Percentiles rank a stretch among this genome's conserved stretches.
Conservation (phyloP, 2,888 invertebrate genomes). For the Aleiodes alternator region DNA sequence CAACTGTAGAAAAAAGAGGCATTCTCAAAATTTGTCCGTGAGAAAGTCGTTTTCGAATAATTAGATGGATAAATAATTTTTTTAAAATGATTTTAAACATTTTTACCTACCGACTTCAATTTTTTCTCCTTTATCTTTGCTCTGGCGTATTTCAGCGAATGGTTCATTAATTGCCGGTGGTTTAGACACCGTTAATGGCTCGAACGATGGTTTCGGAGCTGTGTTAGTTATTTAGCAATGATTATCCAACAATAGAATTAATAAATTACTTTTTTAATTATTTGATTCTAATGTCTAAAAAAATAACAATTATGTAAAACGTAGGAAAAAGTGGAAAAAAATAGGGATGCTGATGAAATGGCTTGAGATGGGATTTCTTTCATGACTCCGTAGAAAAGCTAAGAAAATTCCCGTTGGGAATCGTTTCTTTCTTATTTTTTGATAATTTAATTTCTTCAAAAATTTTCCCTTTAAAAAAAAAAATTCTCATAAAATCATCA, state of each 20-base stretch:
- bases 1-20: conserved; percentile 57
- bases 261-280: neutral
- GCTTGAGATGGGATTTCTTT: no score
- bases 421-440: no score
- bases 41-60: no score
- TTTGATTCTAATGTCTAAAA: neutral
- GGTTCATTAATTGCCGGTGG: conserved; percentile 64
- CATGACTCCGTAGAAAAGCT: no score
- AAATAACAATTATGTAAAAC: neutral
- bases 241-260: conserved; percentile 7
- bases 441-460: neutral
- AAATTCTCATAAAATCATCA: no score
- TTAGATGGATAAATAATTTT: neutral
- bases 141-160: conserved; percentile 76
- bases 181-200: conserved; percentile 65
- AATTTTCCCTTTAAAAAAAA: no score
- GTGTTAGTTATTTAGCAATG: conserved; percentile 37
- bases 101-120: conserved; percentile 71
- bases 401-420: no score
- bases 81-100: neutral
- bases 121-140: conserved; percentile 70
- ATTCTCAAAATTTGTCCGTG: no score
- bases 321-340: neutral
- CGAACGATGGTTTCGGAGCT: conserved; percentile 73
- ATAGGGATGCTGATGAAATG: neutral